Evolutionary conservation across 2,113 vertebrate species (phyloP).

Genomic region (Leucosticte australis): DNA sequence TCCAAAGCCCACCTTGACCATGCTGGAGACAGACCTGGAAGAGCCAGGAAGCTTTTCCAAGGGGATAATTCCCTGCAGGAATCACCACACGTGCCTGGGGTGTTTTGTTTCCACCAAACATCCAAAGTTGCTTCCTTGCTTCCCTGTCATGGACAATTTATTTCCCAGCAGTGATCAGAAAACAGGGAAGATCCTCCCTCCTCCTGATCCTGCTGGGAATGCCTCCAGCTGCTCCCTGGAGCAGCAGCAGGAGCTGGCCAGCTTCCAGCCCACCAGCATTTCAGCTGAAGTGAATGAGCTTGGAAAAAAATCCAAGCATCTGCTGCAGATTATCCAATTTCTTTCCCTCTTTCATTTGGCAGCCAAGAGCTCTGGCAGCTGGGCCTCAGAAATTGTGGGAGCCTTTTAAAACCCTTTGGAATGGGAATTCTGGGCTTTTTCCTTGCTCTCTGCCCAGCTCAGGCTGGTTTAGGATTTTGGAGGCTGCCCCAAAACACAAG

Average conservation of each 20-base stretch:
- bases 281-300: neutral
- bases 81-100: neutral
- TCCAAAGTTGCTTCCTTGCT: neutral
- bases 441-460: neutral
- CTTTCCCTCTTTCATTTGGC: neutral
- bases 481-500: neutral
- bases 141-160: neutral
- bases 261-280: neutral
- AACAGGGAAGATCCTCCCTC: neutral
- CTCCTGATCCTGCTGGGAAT: neutral
- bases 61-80: neutral
- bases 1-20: neutral
- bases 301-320: constrained; percentile 14
- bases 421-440: neutral
- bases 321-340: constrained; percentile 48
- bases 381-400: neutral
- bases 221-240: constrained; percentile 27
- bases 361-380: neutral
- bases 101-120: neutral
- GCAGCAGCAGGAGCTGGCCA: constrained; percentile 9
- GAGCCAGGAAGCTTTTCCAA: neutral
- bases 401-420: neutral
- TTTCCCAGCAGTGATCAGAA: neutral
- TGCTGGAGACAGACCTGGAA: neutral
- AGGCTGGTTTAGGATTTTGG: neutral